Conservation (phyloP, 1,140 invertebrate species). For the Trichonephila clavata region DNA sequence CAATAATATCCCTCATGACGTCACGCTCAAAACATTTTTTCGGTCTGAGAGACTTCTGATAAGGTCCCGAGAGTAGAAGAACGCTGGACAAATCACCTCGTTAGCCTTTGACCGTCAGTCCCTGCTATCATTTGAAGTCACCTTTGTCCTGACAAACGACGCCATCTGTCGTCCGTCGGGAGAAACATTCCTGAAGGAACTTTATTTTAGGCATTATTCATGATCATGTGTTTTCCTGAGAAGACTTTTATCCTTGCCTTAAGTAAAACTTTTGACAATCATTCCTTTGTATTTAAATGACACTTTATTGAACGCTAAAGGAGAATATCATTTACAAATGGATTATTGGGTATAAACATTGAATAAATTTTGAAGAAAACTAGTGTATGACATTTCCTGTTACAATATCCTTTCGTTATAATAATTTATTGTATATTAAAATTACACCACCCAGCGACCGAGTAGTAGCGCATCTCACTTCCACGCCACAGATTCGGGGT, state of each 20-base stretch:
- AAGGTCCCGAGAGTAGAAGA: conserved; percentile 43
- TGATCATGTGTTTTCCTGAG: background rate
- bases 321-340: background rate
- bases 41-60: conserved; percentile 19
- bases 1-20: conserved; percentile 38
- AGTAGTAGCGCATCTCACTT: too few relatives aligned
- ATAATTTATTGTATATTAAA: too few relatives aligned
- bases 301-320: background rate
- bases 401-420: too few relatives aligned
- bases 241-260: background rate
- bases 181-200: background rate
- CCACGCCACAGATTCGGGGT: too few relatives aligned
- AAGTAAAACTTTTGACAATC: background rate
- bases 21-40: conserved; percentile 41
- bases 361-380: background rate
- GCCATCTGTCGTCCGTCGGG: conserved; percentile 36
- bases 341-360: too few relatives aligned
- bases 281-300: background rate
- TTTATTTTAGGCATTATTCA: conserved; percentile 13
- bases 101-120: conserved; percentile 49
- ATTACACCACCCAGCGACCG: too few relatives aligned
- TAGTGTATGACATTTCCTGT: background rate
- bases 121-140: background rate
- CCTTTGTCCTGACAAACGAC: conserved; percentile 19
- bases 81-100: conserved; percentile 54